Percentiles rank a stretch among this genome's conserved stretches.
Evolutionary conservation across 2,888 invertebrate species (phyloP).

Genomic region (Ditula angustiorana): DNA sequence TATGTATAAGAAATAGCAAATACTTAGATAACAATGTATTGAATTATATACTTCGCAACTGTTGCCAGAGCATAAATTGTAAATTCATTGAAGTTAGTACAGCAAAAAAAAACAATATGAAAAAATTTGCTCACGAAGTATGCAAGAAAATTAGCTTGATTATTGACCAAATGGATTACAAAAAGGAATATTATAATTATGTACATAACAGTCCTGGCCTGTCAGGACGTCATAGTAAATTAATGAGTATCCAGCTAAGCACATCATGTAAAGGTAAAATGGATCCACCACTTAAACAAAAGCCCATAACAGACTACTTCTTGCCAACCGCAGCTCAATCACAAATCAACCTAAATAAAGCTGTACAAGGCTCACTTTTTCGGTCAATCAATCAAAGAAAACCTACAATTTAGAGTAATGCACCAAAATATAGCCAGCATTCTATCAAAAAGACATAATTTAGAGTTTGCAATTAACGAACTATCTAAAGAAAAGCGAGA

Average conservation of each 20-base stretch:
- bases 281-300: neutral
- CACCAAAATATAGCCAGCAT: conserved; percentile 1
- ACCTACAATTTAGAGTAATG: neutral
- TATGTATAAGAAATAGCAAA: neutral
- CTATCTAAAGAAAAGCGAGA: neutral
- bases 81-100: neutral
- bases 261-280: neutral
- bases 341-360: neutral
- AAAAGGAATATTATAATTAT: neutral
- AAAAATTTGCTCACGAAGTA: neutral
- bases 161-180: neutral
- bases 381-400: neutral
- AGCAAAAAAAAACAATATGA: neutral
- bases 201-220: neutral
- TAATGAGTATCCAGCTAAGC: neutral
- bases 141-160: neutral
- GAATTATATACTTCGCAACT: neutral
- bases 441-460: neutral
- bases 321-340: neutral
- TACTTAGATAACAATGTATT: neutral
- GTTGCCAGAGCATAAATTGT: neutral
- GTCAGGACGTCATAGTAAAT: neutral
- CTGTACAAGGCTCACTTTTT: neutral
- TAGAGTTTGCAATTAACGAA: neutral
- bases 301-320: neutral